These are phyloP conservation scores for Chrysocyon brachyurus DNA, from an alignment of 2,797 vertebrate species.

Conservation along the genomic window DNA sequence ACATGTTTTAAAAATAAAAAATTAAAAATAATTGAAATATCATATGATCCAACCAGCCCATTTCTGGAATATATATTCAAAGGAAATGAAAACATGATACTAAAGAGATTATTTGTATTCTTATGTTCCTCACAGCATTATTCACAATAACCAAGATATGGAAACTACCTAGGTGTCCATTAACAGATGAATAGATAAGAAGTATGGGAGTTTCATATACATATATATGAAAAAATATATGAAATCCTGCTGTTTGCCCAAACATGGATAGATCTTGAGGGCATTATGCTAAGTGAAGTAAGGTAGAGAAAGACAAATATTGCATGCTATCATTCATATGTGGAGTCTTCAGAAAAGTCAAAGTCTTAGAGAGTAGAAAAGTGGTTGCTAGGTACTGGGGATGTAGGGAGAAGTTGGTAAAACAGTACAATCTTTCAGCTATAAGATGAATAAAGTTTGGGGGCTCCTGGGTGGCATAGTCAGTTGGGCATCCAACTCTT, in stretches of 20 bases:
- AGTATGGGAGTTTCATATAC: neutral
- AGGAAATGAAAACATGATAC: neutral
- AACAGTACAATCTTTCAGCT: no score
- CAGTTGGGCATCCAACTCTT: no score
- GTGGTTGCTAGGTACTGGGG: neutral
- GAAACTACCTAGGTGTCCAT: neutral
- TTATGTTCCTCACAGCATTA: neutral
- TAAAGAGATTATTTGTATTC: neutral
- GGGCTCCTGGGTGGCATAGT: no score
- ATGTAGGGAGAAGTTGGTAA: neutral
- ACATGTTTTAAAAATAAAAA: neutral
- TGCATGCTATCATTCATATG: neutral
- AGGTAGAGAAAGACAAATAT: neutral
- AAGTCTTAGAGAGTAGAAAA: neutral
- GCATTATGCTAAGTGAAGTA: neutral
- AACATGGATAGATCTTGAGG: neutral
- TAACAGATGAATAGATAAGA: neutral
- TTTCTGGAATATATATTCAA: neutral
- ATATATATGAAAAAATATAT: no score
- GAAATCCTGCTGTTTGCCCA: neutral
- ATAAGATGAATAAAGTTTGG: no score
- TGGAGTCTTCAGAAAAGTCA: neutral
- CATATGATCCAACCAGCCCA: neutral
- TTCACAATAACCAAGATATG: neutral
- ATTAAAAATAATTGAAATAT: neutral